Percentiles rank a stretch among this genome's conserved stretches.
These are phyloP conservation scores for Caloenas nicobarica DNA, from an alignment of 2,113 vertebrate genomes.

Conservation along the genomic window DNA sequence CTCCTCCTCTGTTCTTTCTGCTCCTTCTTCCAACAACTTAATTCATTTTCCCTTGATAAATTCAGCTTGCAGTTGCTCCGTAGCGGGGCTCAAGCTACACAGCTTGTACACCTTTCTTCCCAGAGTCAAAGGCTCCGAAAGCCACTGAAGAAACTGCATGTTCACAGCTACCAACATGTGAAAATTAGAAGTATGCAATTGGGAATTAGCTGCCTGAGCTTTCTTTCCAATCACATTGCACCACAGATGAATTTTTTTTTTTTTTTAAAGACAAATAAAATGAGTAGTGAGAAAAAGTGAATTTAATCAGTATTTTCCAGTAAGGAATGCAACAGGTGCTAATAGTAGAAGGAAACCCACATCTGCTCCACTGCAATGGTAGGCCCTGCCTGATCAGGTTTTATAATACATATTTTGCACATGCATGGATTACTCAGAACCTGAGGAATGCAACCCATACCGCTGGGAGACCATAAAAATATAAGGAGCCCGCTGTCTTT, in stretches of 20 bases:
- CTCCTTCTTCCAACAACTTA: not conserved
- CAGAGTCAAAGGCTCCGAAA: not conserved
- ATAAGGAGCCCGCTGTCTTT: constrained; percentile 33
- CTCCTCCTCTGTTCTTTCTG: not conserved
- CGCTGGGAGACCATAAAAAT: constrained; percentile 47
- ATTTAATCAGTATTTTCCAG: constrained; percentile 18
- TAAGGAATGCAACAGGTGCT: constrained; percentile 50
- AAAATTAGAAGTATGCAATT: not conserved
- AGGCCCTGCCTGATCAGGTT: constrained; percentile 9
- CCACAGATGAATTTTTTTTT: not conserved
- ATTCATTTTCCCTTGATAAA: not conserved
- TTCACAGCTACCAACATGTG: not conserved
- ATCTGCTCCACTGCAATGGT: not conserved
- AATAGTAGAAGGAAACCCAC: constrained; percentile 20
- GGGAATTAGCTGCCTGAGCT: not conserved
- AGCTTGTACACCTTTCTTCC: not conserved
- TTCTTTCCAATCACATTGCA: not conserved
- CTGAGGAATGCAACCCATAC: constrained; percentile 57
- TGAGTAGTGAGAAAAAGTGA: not conserved
- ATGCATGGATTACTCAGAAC: constrained; percentile 35
- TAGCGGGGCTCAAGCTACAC: not conserved
- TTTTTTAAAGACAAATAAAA: not conserved
- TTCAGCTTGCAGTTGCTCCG: not conserved
- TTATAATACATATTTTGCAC: constrained; percentile 34
- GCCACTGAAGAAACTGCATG: not conserved